These are phyloP conservation scores for Microcebus tavaratra DNA, from an alignment of 2,113 vertebrate species.

Conservation along the genomic window DNA sequence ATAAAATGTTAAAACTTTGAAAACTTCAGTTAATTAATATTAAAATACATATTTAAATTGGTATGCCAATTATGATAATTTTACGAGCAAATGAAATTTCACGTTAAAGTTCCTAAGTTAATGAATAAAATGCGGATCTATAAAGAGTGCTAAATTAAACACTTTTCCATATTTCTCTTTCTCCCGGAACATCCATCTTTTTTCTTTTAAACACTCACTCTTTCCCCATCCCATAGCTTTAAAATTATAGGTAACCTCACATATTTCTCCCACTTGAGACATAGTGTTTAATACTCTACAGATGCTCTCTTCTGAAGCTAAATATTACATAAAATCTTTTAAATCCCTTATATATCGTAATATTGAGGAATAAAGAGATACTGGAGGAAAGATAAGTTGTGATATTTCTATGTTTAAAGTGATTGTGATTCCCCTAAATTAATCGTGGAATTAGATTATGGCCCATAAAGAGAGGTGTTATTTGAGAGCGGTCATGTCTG, in stretches of 20 bases:
- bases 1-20: neutral
- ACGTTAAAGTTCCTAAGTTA: slow-evolving; percentile 14
- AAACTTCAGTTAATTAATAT: neutral
- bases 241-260: neutral
- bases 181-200: neutral
- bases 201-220: neutral
- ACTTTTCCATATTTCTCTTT: neutral
- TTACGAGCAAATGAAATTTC: slow-evolving; percentile 47
- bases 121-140: neutral
- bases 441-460: slow-evolving; percentile 35
- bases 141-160: neutral
- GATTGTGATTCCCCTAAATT: slow-evolving; percentile 13
- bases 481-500: slow-evolving; percentile 35
- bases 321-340: neutral
- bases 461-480: neutral
- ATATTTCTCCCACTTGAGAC: neutral
- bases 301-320: neutral
- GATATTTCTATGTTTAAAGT: neutral
- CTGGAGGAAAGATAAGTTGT: neutral
- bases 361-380: neutral
- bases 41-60: slow-evolving; percentile 17
- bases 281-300: neutral
- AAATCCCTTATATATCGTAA: neutral
- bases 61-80: neutral
- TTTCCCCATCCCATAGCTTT: neutral